These are phyloP conservation scores for Diaphora mendica DNA, from an alignment of 2,888 invertebrate genomes.

Conservation along the genomic window DNA sequence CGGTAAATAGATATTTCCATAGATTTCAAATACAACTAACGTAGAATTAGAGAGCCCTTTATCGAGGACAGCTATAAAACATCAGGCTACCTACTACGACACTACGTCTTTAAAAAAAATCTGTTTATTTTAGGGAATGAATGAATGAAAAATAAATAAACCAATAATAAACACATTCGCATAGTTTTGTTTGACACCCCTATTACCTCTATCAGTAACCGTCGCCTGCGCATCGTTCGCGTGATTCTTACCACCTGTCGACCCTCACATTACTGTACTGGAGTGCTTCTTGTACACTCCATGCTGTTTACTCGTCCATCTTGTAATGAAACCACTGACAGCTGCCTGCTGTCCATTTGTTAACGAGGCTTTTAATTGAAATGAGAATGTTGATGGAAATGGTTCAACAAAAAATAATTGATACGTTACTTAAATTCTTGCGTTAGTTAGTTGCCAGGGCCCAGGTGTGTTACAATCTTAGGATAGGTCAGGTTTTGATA, in stretches of 20 bases:
- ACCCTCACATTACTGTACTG: conserved; percentile 7
- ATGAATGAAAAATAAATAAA: no score
- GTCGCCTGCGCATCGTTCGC: conserved; percentile 8
- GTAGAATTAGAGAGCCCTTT: no score
- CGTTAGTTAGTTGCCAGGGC: neutral
- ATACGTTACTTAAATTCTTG: neutral
- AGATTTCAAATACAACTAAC: no score
- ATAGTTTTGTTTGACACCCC: conserved; percentile 13
- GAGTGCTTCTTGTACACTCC: conserved; percentile 10
- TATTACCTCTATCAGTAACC: neutral
- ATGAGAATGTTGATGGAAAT: neutral
- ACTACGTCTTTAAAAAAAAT: no score
- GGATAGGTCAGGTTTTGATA: neutral
- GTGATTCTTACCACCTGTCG: conserved; percentile 18
- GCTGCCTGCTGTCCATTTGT: conserved; percentile 6
- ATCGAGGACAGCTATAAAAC: no score
- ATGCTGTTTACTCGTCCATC: conserved; percentile 12
- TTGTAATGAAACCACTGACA: conserved; percentile 9
- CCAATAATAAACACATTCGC: neutral
- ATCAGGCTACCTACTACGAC: no score
- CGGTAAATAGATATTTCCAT: no score
- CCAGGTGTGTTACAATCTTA: neutral
- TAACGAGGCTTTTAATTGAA: conserved; percentile 8
- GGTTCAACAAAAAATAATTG: neutral
- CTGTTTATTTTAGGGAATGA: no score